These are phyloP conservation scores for Mercenaria mercenaria DNA, from an alignment of 1,140 invertebrate genomes.

Conservation along the genomic window DNA sequence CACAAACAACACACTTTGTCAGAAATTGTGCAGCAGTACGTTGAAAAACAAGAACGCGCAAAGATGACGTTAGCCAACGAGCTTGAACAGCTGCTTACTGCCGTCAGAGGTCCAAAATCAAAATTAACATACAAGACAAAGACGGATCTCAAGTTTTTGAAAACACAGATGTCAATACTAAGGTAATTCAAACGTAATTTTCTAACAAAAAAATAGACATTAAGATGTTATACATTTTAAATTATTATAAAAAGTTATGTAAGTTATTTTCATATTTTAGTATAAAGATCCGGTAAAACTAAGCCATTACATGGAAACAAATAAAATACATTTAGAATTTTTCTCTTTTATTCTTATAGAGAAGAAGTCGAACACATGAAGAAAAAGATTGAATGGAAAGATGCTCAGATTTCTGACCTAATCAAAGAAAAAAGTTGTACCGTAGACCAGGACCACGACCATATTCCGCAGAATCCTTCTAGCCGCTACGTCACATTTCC, in stretches of 20 bases:
- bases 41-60: constrained; percentile 54
- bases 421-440: constrained; percentile 35
- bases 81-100: neutral
- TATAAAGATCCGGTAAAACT: too few relatives aligned
- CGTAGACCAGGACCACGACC: too few relatives aligned
- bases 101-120: constrained; percentile 22
- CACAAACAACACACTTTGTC: constrained; percentile 41
- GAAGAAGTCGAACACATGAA: constrained; percentile 64
- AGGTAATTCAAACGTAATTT: constrained; percentile 12
- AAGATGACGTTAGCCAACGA: constrained; percentile 38
- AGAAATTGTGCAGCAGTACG: constrained; percentile 46
- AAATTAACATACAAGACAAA: constrained; percentile 17
- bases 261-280: too few relatives aligned
- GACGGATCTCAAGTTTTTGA: constrained; percentile 54
- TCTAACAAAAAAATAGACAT: too few relatives aligned
- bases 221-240: too few relatives aligned
- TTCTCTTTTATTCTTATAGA: too few relatives aligned
- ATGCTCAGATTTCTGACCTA: constrained; percentile 58
- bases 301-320: too few relatives aligned
- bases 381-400: constrained; percentile 66
- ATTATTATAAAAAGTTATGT: too few relatives aligned
- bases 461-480: neutral
- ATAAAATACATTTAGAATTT: too few relatives aligned
- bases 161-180: constrained; percentile 46
- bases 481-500: neutral